phyloP scores from a whole-genome alignment of 2,888 invertebrate species.

The Clepsis dumicolana region DNA sequence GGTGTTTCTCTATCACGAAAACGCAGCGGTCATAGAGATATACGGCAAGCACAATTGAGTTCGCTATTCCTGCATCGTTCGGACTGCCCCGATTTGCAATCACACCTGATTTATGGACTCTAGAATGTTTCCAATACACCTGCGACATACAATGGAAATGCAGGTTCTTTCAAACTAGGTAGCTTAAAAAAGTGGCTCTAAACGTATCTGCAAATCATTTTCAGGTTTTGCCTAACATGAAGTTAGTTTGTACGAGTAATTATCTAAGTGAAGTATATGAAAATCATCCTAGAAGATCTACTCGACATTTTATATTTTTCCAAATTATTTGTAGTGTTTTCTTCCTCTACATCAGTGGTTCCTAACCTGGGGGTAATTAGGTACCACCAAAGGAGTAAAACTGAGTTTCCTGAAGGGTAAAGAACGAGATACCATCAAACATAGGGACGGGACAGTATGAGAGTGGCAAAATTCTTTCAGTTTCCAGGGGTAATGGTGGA shows the following conservation, averaged over 20 bases:
- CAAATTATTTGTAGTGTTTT: background rate
- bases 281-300: too few species aligned
- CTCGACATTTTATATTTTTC: background rate
- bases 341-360: background rate
- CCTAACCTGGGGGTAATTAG: too few species aligned
- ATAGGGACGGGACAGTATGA: too few species aligned
- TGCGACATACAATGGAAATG: conserved; percentile 23
- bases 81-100: conserved; percentile 63
- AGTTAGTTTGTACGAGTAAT: too few species aligned
- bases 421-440: too few species aligned
- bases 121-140: conserved; percentile 55
- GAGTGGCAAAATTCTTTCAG: too few species aligned
- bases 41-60: conserved; percentile 66
- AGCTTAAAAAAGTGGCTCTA: background rate
- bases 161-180: background rate
- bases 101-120: conserved; percentile 66
- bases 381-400: too few species aligned
- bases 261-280: too few species aligned
- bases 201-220: background rate
- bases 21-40: background rate
- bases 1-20: background rate
- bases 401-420: too few species aligned
- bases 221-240: too few species aligned
- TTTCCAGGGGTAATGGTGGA: too few species aligned
- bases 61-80: conserved; percentile 73